Evolutionary conservation across 2,113 vertebrate genomes (phyloP).

Genomic region (Cyprinodon brontotheroides): DNA sequence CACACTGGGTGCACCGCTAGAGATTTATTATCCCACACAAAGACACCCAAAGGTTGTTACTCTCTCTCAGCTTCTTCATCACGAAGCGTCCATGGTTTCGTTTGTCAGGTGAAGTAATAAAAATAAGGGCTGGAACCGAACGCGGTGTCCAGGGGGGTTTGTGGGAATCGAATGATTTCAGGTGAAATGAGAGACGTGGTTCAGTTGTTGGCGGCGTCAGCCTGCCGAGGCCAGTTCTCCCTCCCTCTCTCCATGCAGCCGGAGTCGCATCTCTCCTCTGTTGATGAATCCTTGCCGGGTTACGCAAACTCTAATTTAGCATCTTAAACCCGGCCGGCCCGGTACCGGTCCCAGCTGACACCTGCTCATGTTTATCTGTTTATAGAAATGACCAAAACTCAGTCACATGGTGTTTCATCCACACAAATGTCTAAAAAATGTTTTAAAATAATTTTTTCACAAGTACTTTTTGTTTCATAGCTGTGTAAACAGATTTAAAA

Average conservation of each 20-base stretch:
- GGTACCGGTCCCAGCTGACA: too few relatives aligned
- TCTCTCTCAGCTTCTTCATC: conserved; percentile 49
- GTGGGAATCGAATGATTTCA: conserved; percentile 48
- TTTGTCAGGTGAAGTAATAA: conserved; percentile 42
- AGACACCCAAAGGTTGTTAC: conserved; percentile 57
- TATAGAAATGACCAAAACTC: too few relatives aligned
- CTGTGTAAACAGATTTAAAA: too few relatives aligned
- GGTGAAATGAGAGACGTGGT: conserved; percentile 28
- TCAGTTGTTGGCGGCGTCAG: conserved; percentile 95
- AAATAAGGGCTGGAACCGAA: conserved; percentile 24
- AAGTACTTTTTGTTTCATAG: too few relatives aligned
- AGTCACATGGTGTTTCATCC: too few relatives aligned
- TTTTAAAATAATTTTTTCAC: too few relatives aligned
- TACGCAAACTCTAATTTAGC: conserved; percentile 19
- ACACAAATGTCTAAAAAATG: too few relatives aligned
- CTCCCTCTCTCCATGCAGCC: conserved; percentile 94
- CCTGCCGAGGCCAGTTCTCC: conserved; percentile 96
- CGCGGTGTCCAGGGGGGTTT: conserved; percentile 33
- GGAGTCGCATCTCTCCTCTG: conserved; percentile 95
- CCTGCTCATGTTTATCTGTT: too few relatives aligned
- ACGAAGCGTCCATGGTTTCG: conserved; percentile 36
- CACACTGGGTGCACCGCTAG: conserved; percentile 51
- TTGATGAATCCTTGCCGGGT: conserved; percentile 88
- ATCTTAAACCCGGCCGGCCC: too few relatives aligned
- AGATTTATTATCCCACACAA: conserved; percentile 55